Conservation (phyloP, 2,113 vertebrate species). For the Ictalurus punctatus region DNA sequence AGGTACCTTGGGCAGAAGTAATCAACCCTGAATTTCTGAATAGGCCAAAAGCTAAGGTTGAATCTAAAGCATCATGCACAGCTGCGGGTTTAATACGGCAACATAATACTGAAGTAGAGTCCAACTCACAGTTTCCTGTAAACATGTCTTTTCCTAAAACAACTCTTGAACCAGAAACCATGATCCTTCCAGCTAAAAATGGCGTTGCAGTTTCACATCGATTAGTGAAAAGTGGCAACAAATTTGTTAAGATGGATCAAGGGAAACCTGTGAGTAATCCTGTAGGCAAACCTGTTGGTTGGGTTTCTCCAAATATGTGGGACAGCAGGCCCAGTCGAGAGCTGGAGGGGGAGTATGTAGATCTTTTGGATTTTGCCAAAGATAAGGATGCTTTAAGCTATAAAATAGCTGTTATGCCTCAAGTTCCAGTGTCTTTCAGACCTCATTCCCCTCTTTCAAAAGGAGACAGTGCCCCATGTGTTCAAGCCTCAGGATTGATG, state of each 20-base stretch:
- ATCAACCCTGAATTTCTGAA: slow-evolving; percentile 83
- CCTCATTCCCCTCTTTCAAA: slow-evolving; percentile 60
- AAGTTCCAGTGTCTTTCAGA: slow-evolving; percentile 58
- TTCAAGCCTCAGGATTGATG: slow-evolving; percentile 46
- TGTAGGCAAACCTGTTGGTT: slow-evolving; percentile 64
- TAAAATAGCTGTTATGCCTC: slow-evolving; percentile 43
- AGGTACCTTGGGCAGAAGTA: slow-evolving; percentile 82
- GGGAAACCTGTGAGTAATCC: slow-evolving; percentile 57
- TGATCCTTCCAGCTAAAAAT: slow-evolving; percentile 55
- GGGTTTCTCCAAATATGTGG: slow-evolving; percentile 75
- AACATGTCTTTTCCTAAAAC: slow-evolving; percentile 16
- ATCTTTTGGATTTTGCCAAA: slow-evolving; percentile 81
- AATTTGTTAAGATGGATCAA: slow-evolving; percentile 80
- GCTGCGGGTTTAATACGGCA: slow-evolving; percentile 18
- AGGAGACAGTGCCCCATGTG: slow-evolving; percentile 53
- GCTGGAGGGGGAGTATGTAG: slow-evolving; percentile 91
- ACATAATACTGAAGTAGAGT: slow-evolving; percentile 37
- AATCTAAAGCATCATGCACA: slow-evolving; percentile 35
- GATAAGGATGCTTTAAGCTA: slow-evolving; percentile 59
- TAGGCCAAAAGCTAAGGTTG: slow-evolving; percentile 63
- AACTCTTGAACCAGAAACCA: slow-evolving; percentile 30
- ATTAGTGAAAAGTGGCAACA: slow-evolving; percentile 63
- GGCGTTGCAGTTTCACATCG: slow-evolving; percentile 63
- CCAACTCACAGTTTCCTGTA: slow-evolving; percentile 50
- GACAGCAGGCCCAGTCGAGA: slow-evolving; percentile 71